These are phyloP conservation scores for Thecocarcelia acutangulata DNA, from an alignment of 2,888 invertebrate species.

Conservation along the genomic window DNA sequence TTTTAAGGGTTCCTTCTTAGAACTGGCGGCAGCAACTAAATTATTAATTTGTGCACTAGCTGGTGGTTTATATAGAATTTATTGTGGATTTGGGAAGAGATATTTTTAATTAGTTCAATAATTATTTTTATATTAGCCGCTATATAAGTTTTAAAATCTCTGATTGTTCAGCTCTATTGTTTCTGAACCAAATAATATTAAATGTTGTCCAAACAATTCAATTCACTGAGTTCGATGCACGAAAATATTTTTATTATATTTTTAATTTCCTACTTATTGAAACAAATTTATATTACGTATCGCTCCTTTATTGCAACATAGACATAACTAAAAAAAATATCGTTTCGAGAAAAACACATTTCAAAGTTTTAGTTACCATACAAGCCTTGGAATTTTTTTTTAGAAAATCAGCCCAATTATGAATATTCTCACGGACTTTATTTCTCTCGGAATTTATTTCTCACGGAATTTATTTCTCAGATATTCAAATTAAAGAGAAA, in stretches of 20 bases:
- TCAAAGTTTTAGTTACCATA: too few species aligned
- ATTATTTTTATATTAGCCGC: conserved; percentile 76
- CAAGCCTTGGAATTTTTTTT: too few species aligned
- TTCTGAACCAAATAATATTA: conserved; percentile 55
- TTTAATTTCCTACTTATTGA: not conserved
- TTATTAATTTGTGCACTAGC: not conserved
- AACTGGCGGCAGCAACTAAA: conserved; percentile 3
- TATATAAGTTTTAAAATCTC: conserved; percentile 73
- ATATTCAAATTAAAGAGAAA: too few species aligned
- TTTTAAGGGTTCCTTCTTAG: conserved; percentile 2
- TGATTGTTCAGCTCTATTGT: conserved; percentile 78
- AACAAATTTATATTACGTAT: too few species aligned
- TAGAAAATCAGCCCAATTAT: too few species aligned
- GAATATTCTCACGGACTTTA: too few species aligned
- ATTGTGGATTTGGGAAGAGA: not conserved
- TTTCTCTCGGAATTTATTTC: too few species aligned
- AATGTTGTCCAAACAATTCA: not conserved
- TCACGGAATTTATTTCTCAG: too few species aligned
- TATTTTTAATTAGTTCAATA: conserved; percentile 59
- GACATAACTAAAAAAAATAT: too few species aligned
- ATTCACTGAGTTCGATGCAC: conserved; percentile 24
- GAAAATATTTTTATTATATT: conserved; percentile 18
- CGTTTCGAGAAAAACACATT: too few species aligned
- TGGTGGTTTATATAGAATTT: conserved; percentile 49
- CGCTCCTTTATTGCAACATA: too few species aligned